Conservation (phyloP, 2,888 invertebrate genomes). For the Melanchra persicariae region DNA sequence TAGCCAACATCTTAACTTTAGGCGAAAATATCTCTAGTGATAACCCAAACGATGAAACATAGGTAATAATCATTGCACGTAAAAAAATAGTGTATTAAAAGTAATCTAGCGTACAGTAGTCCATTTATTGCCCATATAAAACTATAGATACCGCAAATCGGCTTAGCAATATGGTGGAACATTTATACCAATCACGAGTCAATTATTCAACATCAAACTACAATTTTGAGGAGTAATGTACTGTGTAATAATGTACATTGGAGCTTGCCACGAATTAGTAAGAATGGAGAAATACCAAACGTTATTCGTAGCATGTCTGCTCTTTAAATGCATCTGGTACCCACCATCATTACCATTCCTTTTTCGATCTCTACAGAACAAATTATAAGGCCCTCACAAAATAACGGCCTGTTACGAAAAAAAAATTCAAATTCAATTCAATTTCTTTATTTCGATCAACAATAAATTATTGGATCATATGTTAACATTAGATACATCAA, state of each 20-base stretch:
- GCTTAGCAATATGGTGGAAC: conserved; percentile 47
- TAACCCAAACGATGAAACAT: conserved; percentile 1
- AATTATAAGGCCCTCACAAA: no score
- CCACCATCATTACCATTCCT: no score
- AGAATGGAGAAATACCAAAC: conserved; percentile 7
- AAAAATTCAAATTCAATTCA: no score
- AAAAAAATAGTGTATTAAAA: conserved; percentile 7
- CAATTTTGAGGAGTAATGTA: conserved; percentile 75
- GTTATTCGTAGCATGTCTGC: neutral
- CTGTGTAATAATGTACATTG: conserved; percentile 70
- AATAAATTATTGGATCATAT: no score
- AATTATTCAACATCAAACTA: conserved; percentile 73
- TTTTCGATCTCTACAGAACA: neutral
- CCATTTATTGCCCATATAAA: conserved; percentile 33
- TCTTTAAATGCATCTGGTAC: neutral
- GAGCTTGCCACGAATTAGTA: conserved; percentile 46
- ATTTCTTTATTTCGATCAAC: no score
- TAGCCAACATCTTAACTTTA: no score
- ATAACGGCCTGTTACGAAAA: no score
- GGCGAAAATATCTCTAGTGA: neutral
- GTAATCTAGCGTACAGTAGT: conserved; percentile 14
- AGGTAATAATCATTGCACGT: neutral
- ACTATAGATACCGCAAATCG: conserved; percentile 40
- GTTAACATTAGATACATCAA: no score
- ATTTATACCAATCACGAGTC: conserved; percentile 64